Conservation (phyloP, 2,888 invertebrate genomes). For the Mimas tiliae region DNA sequence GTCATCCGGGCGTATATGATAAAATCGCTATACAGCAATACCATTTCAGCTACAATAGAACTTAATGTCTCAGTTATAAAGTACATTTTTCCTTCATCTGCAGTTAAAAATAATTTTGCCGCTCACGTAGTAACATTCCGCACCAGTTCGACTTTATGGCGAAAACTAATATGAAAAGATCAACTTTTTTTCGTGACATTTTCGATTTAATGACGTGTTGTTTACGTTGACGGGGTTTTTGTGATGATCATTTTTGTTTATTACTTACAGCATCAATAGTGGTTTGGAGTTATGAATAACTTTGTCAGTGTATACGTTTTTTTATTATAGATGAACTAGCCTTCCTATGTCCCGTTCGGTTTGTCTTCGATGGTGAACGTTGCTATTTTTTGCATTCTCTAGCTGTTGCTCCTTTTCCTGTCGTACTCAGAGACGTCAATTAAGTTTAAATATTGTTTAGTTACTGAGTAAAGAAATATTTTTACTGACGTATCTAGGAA, state of each 20-base stretch:
- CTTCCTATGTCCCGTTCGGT: no score
- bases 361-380: no score
- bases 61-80: slow-evolving; percentile 42
- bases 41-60: slow-evolving; percentile 33
- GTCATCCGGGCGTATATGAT: slow-evolving; percentile 58
- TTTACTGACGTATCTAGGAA: no score
- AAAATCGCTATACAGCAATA: slow-evolving; percentile 50
- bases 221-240: slow-evolving; percentile 12
- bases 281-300: background rate
- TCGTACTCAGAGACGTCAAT: no score
- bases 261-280: background rate
- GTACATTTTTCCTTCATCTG: slow-evolving; percentile 26
- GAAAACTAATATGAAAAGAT: slow-evolving; percentile 68
- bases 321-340: no score
- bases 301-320: background rate
- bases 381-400: no score
- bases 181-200: slow-evolving; percentile 45
- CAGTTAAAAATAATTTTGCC: slow-evolving; percentile 8
- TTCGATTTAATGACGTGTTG: slow-evolving; percentile 24
- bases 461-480: no score
- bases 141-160: slow-evolving; percentile 51
- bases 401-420: no score
- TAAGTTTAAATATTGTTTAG: no score
- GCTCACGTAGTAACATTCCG: slow-evolving; percentile 16
- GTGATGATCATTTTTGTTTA: slow-evolving; percentile 21